Evolutionary conservation across 2,113 vertebrate genomes (phyloP), one percentile per base, ranked within the genome.

Genomic region (Salvator merianae): DNA sequence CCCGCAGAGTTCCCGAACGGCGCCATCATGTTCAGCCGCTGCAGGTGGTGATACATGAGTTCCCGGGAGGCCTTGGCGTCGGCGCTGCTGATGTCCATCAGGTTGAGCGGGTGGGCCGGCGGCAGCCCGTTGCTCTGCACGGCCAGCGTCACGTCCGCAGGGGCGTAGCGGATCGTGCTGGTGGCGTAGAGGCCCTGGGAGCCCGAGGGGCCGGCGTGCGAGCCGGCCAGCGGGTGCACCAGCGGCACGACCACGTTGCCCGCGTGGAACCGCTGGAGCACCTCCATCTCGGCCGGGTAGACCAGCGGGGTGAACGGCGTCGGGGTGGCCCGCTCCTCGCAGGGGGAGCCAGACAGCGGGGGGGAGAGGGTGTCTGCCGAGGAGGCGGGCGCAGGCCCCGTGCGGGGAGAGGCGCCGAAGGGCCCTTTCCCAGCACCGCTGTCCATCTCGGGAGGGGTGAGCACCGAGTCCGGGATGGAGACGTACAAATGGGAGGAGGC

Each of bases 121-220:
- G 92, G 82, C 94, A 95, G 85, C 71, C 86, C 28, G 9, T 55
- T 85, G 30, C 82, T 40, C 12, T 53, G 87, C 55, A 90, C 40
- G 47, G 87, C 79, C 16, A 95, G 86, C 1, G 94, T 90, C 79
- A 98, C 93, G 90, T 98, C 97, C 0, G 97, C 94, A 1, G 97
- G 97, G 71, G 97, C 97, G 0, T 98, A 98, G 83, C 97, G 97
- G 89, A 98, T 98, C 73, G 97, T 95, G 89, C 97, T 97, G 0
- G 97, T 97, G 2, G 97, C 86, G 30, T 97, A 98, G 32, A 98
- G 96, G 89, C 97, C 96, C 86, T 97, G 96, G 81, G 97, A 96
- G 47, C 84, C 79, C 0, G 76, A 16, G 1, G 87, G 5, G 68
- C 10, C 7, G 2, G 82, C 26, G 0, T 89, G 13, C 0, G 59